phyloP scores from a whole-genome alignment of 2,888 invertebrate species.

The Pheosia gnoma region DNA sequence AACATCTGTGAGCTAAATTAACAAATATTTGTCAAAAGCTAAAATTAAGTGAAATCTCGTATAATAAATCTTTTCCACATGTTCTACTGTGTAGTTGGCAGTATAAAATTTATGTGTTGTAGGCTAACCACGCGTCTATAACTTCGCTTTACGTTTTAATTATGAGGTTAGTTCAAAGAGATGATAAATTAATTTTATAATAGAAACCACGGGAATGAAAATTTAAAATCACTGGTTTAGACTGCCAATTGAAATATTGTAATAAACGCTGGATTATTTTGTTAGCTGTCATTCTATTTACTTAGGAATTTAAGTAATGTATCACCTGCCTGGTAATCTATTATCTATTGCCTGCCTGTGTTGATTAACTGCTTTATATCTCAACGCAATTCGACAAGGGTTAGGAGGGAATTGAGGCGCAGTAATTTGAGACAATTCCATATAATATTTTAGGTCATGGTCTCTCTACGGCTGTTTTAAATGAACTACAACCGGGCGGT shows the following conservation, averaged over 20 bases:
- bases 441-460: background rate
- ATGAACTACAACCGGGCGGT: constrained; percentile 43
- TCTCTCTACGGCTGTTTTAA: constrained; percentile 35
- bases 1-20: background rate
- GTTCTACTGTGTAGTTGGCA: background rate
- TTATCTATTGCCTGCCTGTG: too few relatives aligned
- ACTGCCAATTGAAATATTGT: too few relatives aligned
- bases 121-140: background rate
- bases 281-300: too few relatives aligned
- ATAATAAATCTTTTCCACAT: background rate
- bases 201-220: background rate
- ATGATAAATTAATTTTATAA: background rate
- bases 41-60: background rate
- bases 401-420: too few relatives aligned
- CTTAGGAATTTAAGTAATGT: too few relatives aligned
- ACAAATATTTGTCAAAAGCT: background rate
- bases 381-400: too few relatives aligned
- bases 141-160: background rate
- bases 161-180: background rate
- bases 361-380: background rate
- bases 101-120: background rate
- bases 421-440: background rate
- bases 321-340: too few relatives aligned
- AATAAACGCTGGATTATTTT: too few relatives aligned
- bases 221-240: too few relatives aligned